A percentile compares a stretch with the other conserved stretches of the same genome.
Evolutionary conservation across 1,140 invertebrate genomes (phyloP).

Genomic region (Halictus rubicundus): DNA sequence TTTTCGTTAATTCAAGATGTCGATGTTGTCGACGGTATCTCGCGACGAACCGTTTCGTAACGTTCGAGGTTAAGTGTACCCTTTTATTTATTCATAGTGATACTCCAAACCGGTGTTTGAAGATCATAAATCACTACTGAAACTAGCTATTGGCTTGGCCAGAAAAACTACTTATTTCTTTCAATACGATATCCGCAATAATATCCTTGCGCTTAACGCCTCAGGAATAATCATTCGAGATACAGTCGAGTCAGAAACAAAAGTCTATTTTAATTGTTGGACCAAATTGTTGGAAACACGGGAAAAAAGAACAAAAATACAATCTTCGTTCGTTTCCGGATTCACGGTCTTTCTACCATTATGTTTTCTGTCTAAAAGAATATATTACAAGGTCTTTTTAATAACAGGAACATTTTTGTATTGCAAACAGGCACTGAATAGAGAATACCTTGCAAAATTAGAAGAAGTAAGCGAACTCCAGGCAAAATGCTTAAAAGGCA

Average conservation of each 20-base stretch:
- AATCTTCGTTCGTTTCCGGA: too few relatives aligned
- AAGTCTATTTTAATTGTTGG: too few relatives aligned
- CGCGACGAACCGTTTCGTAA: neutral
- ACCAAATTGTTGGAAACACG: too few relatives aligned
- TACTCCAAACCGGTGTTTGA: conserved; percentile 11
- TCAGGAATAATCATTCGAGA: too few relatives aligned
- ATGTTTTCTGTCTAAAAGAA: neutral
- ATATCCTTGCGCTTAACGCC: too few relatives aligned
- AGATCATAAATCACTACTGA: neutral
- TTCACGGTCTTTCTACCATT: neutral
- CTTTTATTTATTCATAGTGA: conserved; percentile 13
- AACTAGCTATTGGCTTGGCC: too few relatives aligned
- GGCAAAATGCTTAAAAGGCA: conserved; percentile 92
- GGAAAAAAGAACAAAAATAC: too few relatives aligned
- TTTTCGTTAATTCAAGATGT: conserved; percentile 9
- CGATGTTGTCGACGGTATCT: conserved; percentile 13
- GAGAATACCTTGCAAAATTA: conserved; percentile 91
- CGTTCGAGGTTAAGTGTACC: conserved; percentile 32
- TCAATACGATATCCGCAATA: too few relatives aligned
- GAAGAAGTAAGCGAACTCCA: conserved; percentile 91
- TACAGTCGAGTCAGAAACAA: too few relatives aligned
- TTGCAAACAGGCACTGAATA: conserved; percentile 85
- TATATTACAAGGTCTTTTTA: neutral
- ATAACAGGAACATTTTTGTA: neutral
- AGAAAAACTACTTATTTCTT: too few relatives aligned